Evolutionary conservation across 2,797 vertebrate genomes (phyloP).

Genomic region (Leontopithecus rosalia): DNA sequence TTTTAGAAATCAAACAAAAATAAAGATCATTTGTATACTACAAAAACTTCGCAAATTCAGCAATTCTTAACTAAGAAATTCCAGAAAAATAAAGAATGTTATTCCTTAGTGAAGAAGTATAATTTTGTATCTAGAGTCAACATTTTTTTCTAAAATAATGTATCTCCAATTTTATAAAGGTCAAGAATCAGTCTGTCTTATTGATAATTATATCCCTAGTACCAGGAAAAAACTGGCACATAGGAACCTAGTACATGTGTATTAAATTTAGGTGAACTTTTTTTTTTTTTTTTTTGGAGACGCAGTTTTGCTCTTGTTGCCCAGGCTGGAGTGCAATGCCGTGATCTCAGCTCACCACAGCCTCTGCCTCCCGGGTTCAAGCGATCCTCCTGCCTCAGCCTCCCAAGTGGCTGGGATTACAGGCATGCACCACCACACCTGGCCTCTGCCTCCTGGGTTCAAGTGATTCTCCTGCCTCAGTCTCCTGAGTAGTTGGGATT

Average conservation of each 20-base stretch:
- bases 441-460: no score
- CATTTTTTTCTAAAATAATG: slow-evolving; percentile 31
- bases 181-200: slow-evolving; percentile 25
- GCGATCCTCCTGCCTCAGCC: no score
- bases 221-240: background rate
- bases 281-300: background rate
- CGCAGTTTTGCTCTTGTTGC: no score
- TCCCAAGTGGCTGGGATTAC: no score
- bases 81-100: background rate
- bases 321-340: no score
- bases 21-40: background rate
- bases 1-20: slow-evolving; percentile 45
- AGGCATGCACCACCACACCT: no score
- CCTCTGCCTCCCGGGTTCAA: no score
- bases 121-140: background rate
- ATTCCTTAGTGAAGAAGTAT: slow-evolving; percentile 18
- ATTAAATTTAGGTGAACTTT: background rate
- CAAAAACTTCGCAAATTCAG: background rate
- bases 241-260: background rate
- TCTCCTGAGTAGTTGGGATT: no score
- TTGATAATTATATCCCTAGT: slow-evolving; percentile 30
- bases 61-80: slow-evolving; percentile 35
- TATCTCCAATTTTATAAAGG: slow-evolving; percentile 35
- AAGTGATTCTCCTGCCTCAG: no score
- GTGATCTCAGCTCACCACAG: no score